Evolutionary conservation across 64 coral and sea anemone genomes (phyloP).

Genomic region (Stylophora pistillata): DNA sequence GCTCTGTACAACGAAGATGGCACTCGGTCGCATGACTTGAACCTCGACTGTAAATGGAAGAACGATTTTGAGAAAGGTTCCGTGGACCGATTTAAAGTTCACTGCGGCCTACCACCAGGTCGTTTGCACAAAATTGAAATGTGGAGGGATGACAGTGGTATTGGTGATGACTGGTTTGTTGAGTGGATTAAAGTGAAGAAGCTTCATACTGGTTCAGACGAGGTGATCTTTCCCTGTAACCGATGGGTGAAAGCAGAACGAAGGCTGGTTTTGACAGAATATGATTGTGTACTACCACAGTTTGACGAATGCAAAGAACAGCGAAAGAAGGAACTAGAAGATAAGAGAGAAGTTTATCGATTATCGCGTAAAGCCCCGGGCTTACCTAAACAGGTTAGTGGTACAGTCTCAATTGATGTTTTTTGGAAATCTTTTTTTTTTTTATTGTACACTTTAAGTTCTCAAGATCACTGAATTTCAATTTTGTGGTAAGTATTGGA

Average conservation of each 20-base stretch:
- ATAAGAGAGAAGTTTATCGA: constrained; percentile 78
- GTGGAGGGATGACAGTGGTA: constrained; percentile 89
- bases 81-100: constrained; percentile 89
- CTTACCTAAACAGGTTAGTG: constrained; percentile 89
- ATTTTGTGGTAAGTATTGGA: too few species aligned
- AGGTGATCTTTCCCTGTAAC: constrained; percentile 87
- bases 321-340: constrained; percentile 76
- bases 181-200: constrained; percentile 91
- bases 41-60: constrained; percentile 95
- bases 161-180: constrained; percentile 93
- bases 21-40: constrained; percentile 69
- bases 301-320: constrained; percentile 83
- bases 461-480: too few species aligned
- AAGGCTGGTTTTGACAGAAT: constrained; percentile 74
- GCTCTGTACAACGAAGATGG: constrained; percentile 66
- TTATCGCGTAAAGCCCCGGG: constrained; percentile 86
- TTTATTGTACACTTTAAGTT: background rate
- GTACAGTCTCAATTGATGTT: background rate
- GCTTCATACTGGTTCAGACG: constrained; percentile 28
- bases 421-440: constrained; percentile 11
- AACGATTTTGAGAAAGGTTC: constrained; percentile 97
- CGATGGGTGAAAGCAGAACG: constrained; percentile 92
- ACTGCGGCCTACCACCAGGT: constrained; percentile 67
- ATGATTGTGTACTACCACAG: constrained; percentile 90
- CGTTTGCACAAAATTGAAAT: constrained; percentile 85